Evolutionary conservation across 2,113 vertebrate genomes (phyloP).

Genomic region (human (Homo sapiens)): GRCh38 chr15:46229501-46230000

Average conservation of each 20-base stretch:
- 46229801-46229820: too few relatives aligned
- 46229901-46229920: slow-evolving; percentile 12
- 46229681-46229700: not conserved
- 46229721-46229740: not conserved
- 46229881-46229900: not conserved
- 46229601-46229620: not conserved
- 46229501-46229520: not conserved
- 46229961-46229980: not conserved
- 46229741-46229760: not conserved
- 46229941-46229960: not conserved
- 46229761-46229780: not conserved
- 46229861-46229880: not conserved
- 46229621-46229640: slow-evolving; percentile 15
- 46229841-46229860: not conserved
- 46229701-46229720: not conserved
- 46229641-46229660: not conserved
- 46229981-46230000: not conserved
- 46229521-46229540: not conserved
- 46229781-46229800: not conserved
- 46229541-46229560: not conserved
- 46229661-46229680: not conserved
- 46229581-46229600: not conserved
- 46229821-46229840: not conserved
- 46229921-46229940: not conserved
- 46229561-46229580: not conserved